Evolutionary conservation across 2,888 invertebrate genomes (phyloP).

Genomic region (Latheticus oryzae): DNA sequence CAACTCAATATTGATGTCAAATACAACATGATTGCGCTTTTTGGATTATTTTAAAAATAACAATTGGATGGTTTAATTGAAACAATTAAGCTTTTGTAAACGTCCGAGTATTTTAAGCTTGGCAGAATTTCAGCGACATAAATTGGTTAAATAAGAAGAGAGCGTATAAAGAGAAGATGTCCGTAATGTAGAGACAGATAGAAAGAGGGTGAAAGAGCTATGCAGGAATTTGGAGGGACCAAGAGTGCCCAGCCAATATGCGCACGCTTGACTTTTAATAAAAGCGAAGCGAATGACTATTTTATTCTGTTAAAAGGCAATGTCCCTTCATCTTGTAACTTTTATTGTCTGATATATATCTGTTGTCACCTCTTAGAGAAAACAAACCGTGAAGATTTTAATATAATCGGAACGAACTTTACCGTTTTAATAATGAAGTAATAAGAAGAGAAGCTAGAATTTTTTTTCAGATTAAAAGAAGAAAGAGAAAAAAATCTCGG

Average conservation of each 20-base stretch:
- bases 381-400: constrained; percentile 8
- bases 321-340: constrained; percentile 44
- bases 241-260: constrained; percentile 55
- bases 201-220: constrained; percentile 41
- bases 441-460: constrained; percentile 35
- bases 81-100: constrained; percentile 43
- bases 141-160: constrained; percentile 58
- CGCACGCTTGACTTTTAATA: constrained; percentile 65
- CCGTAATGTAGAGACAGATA: constrained; percentile 48
- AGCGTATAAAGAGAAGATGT: constrained; percentile 55
- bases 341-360: constrained; percentile 52
- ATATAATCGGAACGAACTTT: constrained; percentile 23
- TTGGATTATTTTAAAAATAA: constrained; percentile 40
- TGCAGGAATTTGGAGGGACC: constrained; percentile 53
- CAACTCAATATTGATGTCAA: constrained; percentile 53
- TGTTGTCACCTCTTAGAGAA: constrained; percentile 10
- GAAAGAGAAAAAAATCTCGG: constrained; percentile 37
- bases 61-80: constrained; percentile 36
- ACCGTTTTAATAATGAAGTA: constrained; percentile 38
- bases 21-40: constrained; percentile 39
- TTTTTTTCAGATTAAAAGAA: too few relatives aligned
- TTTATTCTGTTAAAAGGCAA: constrained; percentile 57
- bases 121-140: constrained; percentile 50
- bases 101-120: constrained; percentile 47
- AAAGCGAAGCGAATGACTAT: constrained; percentile 63